phyloP scores from a whole-genome alignment of 2,888 invertebrate species.

The Morpho helenor region DNA sequence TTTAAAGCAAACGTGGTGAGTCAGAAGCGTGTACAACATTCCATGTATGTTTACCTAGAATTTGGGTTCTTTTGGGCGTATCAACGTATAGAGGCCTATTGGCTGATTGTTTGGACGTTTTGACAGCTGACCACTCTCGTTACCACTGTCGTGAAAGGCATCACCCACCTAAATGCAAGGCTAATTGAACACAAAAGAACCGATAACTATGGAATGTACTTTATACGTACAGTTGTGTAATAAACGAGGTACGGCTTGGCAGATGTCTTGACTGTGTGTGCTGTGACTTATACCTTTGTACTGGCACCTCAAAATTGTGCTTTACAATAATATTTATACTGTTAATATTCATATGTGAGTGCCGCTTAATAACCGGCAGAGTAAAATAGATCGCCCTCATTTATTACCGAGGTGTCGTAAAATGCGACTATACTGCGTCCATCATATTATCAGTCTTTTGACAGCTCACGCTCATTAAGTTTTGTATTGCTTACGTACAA shows the following conservation, averaged over 20 bases:
- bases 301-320: neutral
- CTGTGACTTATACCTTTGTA: neutral
- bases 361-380: neutral
- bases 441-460: no score
- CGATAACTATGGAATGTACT: slow-evolving; percentile 71
- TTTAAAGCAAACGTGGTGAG: neutral
- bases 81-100: slow-evolving; percentile 34
- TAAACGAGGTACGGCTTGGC: slow-evolving; percentile 31
- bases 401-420: no score
- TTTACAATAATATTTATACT: neutral
- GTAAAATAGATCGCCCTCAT: no score
- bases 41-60: slow-evolving; percentile 12
- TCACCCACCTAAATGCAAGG: slow-evolving; percentile 73
- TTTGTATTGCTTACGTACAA: no score
- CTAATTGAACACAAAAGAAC: slow-evolving; percentile 78
- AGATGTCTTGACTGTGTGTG: slow-evolving; percentile 32
- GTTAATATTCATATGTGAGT: neutral
- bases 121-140: slow-evolving; percentile 78
- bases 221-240: slow-evolving; percentile 53
- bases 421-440: no score
- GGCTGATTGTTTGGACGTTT: slow-evolving; percentile 76
- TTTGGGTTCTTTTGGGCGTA: slow-evolving; percentile 23
- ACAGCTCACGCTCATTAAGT: no score
- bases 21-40: neutral
- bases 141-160: slow-evolving; percentile 77